Percentiles rank a stretch among this genome's conserved stretches.
phyloP scores from a whole-genome alignment of 2,797 vertebrate species.

The Cheirogaleus major region DNA sequence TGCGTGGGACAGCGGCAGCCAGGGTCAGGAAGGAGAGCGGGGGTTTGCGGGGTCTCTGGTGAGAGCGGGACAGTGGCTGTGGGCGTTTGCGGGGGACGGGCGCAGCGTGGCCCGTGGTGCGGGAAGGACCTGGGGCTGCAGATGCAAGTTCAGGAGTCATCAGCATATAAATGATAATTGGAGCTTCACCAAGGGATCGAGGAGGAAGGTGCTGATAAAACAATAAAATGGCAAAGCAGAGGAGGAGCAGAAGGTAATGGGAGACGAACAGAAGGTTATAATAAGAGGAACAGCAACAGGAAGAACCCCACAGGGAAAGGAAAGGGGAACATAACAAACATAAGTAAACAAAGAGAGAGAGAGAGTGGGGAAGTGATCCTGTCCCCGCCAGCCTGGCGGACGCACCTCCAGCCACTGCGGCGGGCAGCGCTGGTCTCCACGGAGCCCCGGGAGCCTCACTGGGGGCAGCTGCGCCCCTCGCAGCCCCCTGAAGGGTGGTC shows the following conservation, averaged over 20 bases:
- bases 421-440: too few species aligned
- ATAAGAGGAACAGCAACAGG: not conserved
- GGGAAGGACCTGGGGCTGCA: not conserved
- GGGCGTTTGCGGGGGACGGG: rapidly evolving
- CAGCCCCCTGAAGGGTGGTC: not conserved
- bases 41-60: rapidly evolving
- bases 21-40: rapidly evolving
- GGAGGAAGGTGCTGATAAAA: not conserved
- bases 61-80: not conserved
- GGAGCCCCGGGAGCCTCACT: rapidly evolving
- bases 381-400: not conserved
- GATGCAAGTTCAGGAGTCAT: not conserved
- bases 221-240: not conserved
- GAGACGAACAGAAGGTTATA: not conserved
- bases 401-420: rapidly evolving
- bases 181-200: slow-evolving; percentile 10
- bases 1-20: rapidly evolving
- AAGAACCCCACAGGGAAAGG: not conserved
- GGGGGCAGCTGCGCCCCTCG: too few species aligned
- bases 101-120: rapidly evolving
- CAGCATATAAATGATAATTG: slow-evolving; percentile 3
- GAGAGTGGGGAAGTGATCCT: not conserved
- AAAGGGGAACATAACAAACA: slow-evolving; percentile 16
- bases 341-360: not conserved
- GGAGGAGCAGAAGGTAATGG: not conserved